Evolutionary conservation across 2,888 invertebrate genomes (phyloP).

Genomic region (Neoitamus cyanurus): DNA sequence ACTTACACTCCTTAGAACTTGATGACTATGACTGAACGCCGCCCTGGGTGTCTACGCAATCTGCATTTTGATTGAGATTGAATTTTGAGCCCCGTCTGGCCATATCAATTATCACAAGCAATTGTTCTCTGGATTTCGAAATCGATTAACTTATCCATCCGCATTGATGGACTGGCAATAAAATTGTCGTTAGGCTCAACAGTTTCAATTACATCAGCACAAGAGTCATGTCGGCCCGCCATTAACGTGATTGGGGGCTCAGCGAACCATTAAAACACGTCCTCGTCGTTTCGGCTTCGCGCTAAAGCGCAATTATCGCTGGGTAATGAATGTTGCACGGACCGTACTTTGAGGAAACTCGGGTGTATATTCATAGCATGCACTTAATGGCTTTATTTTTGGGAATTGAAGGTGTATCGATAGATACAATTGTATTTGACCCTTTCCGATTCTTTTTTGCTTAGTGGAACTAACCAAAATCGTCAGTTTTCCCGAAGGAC

Average conservation of each 20-base stretch:
- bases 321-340: background rate
- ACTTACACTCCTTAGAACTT: background rate
- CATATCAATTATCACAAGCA: background rate
- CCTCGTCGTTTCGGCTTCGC: background rate
- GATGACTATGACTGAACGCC: background rate
- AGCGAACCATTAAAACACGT: background rate
- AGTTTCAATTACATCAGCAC: background rate
- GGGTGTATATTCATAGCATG: background rate
- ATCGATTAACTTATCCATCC: background rate
- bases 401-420: background rate
- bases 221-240: background rate
- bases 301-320: background rate
- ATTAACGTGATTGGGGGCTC: background rate
- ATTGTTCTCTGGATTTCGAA: background rate
- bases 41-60: background rate
- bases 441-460: background rate
- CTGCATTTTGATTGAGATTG: background rate
- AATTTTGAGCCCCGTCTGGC: background rate
- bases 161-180: background rate
- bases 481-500: too few relatives aligned
- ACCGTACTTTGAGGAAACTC: background rate
- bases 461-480: too few relatives aligned
- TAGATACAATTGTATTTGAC: background rate
- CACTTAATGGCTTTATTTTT: background rate
- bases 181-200: background rate